Percentiles rank a stretch among this genome's conserved stretches.
Evolutionary conservation across 2,113 vertebrate genomes (phyloP).

Genomic region (Gopherus flavomarginatus): DNA sequence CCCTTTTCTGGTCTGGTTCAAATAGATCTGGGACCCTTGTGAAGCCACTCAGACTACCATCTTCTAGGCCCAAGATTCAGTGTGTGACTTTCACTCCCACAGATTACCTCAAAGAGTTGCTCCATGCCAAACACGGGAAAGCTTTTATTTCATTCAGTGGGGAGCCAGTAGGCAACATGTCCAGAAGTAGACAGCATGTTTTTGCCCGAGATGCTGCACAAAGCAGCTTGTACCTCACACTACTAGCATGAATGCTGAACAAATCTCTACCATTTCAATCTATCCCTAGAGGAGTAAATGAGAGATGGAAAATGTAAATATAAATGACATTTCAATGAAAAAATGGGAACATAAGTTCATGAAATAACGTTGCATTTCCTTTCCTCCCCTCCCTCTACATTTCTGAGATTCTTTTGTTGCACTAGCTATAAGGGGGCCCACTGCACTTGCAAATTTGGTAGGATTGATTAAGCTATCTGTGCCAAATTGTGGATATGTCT

Average conservation of each 20-base stretch:
- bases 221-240: background rate
- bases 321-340: background rate
- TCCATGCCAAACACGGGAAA: background rate
- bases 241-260: background rate
- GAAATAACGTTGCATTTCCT: background rate
- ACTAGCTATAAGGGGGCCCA: background rate
- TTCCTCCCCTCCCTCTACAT: background rate
- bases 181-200: background rate
- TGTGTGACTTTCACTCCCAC: background rate
- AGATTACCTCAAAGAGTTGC: background rate
- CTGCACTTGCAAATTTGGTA: background rate
- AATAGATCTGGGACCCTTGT: background rate
- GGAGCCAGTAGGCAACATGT: background rate
- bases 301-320: background rate
- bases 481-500: background rate
- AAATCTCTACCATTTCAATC: background rate
- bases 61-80: background rate
- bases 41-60: background rate
- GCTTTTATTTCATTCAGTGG: background rate
- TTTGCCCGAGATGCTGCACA: background rate
- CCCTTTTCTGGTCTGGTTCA: fast-evolving
- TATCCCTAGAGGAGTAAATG: background rate
- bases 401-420: background rate
- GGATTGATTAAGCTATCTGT: background rate
- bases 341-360: background rate